Evolutionary conservation across 2,113 vertebrate species (phyloP).

Genomic region (Neodontobutis hainanensis): DNA sequence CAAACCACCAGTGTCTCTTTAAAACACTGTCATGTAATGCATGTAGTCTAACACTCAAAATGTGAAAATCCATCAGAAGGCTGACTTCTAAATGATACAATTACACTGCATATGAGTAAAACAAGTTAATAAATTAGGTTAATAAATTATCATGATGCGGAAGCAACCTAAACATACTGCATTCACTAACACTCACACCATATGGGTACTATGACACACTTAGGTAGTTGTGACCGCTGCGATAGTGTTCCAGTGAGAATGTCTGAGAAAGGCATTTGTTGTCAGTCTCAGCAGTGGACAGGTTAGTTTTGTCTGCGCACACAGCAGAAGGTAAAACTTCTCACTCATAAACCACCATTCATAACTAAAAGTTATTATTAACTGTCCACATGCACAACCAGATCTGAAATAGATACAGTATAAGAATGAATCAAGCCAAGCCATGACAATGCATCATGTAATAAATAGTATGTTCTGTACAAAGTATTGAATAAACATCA

Average conservation of each 20-base stretch:
- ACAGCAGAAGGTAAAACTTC: not conserved
- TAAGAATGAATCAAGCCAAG: not conserved
- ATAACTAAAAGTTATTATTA: constrained; percentile 14
- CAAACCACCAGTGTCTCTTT: constrained; percentile 11
- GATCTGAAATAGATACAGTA: not conserved
- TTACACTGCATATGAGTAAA: no score
- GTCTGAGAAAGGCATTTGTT: constrained; percentile 52
- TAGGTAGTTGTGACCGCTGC: constrained; percentile 2
- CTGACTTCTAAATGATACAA: not conserved
- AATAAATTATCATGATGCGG: no score
- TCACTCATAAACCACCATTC: not conserved
- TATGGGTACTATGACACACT: not conserved
- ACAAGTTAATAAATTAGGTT: no score
- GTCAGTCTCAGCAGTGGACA: constrained; percentile 37
- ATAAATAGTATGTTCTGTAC: constrained; percentile 57
- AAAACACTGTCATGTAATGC: constrained; percentile 5
- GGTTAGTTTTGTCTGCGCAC: not conserved
- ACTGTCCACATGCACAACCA: constrained; percentile 10
- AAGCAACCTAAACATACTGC: no score
- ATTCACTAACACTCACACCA: not conserved
- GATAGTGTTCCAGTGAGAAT: constrained; percentile 23
- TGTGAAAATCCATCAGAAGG: not conserved
- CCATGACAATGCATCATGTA: not conserved
- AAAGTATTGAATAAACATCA: constrained; percentile 53
- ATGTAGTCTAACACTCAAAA: not conserved